Percentiles rank a stretch among this genome's conserved stretches.
Evolutionary conservation across 2,113 vertebrate genomes (phyloP).

Genomic region (Donacobius atricapilla): DNA sequence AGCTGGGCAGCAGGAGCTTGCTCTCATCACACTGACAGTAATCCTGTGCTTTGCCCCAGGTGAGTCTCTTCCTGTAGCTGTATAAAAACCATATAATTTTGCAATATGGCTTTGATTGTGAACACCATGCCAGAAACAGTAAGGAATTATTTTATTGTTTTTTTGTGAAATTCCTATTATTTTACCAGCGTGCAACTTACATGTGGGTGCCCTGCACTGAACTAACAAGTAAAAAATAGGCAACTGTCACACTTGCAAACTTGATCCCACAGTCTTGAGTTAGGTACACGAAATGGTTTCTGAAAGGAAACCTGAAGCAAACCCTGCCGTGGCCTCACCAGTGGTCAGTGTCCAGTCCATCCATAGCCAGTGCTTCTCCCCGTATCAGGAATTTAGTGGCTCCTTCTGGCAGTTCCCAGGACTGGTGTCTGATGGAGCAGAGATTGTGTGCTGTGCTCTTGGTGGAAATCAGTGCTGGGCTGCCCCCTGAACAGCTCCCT

Average conservation of each 20-base stretch:
- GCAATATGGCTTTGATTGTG: neutral
- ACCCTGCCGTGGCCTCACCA: rapidly evolving
- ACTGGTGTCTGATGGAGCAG: neutral
- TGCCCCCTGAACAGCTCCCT: neutral
- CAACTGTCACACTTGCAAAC: neutral
- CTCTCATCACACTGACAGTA: neutral
- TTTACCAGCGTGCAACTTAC: rapidly evolving
- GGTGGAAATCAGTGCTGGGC: neutral
- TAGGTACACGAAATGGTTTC: neutral
- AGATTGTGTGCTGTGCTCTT: neutral
- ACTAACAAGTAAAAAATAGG: neutral
- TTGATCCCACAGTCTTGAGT: neutral
- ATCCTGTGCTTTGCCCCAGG: neutral
- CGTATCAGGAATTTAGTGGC: neutral
- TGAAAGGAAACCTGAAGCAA: neutral
- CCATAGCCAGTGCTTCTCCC: neutral
- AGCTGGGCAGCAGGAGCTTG: neutral
- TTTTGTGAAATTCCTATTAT: neutral
- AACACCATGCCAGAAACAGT: neutral
- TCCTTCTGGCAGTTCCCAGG: neutral
- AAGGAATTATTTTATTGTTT: neutral
- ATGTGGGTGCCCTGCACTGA: neutral
- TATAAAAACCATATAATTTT: neutral
- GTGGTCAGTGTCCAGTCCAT: rapidly evolving
- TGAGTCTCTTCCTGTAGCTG: neutral